phyloP scores from a whole-genome alignment of 1,140 invertebrate species.

The Nebria ingens region DNA sequence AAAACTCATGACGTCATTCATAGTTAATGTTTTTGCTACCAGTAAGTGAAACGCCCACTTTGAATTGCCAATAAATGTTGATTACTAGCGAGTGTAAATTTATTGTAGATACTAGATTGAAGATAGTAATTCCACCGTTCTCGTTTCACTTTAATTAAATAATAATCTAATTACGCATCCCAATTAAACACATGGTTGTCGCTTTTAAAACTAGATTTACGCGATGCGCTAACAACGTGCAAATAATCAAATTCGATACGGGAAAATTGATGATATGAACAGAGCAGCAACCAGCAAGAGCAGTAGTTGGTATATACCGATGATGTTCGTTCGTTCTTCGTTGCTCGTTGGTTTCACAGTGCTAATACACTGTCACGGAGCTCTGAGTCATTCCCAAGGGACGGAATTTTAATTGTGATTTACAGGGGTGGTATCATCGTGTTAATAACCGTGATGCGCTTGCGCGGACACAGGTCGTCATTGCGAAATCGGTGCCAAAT shows the following conservation, averaged over 20 bases:
- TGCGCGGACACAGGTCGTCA: not conserved
- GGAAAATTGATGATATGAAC: not conserved
- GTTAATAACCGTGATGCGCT: not conserved
- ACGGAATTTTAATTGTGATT: slow-evolving; percentile 6
- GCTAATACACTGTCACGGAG: not conserved
- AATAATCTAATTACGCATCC: not conserved
- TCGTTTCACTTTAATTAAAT: not conserved
- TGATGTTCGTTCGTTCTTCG: no score
- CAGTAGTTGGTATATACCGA: not conserved
- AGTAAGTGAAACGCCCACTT: no score
- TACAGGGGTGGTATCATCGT: not conserved
- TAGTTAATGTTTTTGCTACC: no score
- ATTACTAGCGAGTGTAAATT: no score
- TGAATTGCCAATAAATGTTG: no score
- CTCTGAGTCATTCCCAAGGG: not conserved
- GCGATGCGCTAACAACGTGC: not conserved
- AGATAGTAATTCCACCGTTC: no score
- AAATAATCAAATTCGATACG: slow-evolving; percentile 4
- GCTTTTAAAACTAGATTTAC: slow-evolving; percentile 5
- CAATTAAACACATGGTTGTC: not conserved
- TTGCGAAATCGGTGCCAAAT: slow-evolving; percentile 4
- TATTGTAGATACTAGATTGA: no score
- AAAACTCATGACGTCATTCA: no score
- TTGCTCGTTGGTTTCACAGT: no score
- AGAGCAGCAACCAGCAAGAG: not conserved